Conservation (phyloP, 2,888 invertebrate genomes). For the Anarsia innoxiella region DNA sequence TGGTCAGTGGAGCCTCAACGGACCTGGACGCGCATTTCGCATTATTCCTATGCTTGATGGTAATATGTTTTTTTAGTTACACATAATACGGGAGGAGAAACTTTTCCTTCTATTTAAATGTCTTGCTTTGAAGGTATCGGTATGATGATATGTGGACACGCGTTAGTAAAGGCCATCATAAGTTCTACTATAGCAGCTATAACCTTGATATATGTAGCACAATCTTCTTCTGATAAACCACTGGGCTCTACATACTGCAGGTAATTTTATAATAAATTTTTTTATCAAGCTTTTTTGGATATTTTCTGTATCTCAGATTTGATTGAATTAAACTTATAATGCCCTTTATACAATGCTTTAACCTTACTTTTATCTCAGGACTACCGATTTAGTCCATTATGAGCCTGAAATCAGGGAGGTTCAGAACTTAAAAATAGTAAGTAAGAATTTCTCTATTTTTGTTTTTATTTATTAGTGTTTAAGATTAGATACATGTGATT, state of each 20-base stretch:
- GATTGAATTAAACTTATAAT: no score
- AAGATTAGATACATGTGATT: no score
- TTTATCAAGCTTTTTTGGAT: no score
- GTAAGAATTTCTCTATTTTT: no score
- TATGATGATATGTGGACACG: conserved; percentile 57
- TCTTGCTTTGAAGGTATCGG: conserved; percentile 44
- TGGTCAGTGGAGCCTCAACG: conserved; percentile 66
- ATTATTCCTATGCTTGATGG: conserved; percentile 59
- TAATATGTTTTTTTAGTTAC: conserved; percentile 17
- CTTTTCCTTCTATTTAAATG: background rate
- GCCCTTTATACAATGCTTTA: no score
- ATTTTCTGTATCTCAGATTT: no score
- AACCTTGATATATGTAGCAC: conserved; percentile 40
- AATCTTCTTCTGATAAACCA: conserved; percentile 40
- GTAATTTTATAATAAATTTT: no score
- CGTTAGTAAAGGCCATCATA: conserved; percentile 52
- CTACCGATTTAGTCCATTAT: no score
- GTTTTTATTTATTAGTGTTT: no score
- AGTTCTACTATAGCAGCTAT: conserved; percentile 52
- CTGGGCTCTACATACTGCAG: conserved; percentile 61
- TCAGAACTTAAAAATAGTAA: no score
- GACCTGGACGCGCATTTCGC: conserved; percentile 62
- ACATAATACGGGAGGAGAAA: background rate
- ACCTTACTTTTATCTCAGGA: no score
- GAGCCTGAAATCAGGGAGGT: no score